Evolutionary conservation across 2,888 invertebrate species (phyloP).

Genomic region (Eilema sororculum): DNA sequence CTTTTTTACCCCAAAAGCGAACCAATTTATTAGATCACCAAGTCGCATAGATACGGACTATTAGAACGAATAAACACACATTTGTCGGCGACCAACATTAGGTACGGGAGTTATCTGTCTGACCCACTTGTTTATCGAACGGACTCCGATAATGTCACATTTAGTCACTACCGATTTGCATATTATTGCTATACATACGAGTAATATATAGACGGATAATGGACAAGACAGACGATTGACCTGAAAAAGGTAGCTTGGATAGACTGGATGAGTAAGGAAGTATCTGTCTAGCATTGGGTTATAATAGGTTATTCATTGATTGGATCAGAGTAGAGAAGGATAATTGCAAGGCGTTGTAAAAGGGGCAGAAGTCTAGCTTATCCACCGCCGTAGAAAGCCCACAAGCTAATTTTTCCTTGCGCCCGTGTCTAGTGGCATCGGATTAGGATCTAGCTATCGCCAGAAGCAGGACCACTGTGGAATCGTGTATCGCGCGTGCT

Average conservation of each 20-base stretch:
- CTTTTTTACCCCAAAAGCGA: neutral
- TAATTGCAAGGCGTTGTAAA: neutral
- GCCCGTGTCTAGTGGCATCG: neutral
- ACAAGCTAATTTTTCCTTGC: neutral
- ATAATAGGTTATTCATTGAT: no score
- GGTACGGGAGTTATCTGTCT: slow-evolving; percentile 48
- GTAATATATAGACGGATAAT: neutral
- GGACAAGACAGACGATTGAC: neutral
- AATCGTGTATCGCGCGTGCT: neutral
- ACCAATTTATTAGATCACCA: neutral
- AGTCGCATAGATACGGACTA: neutral
- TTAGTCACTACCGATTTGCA: slow-evolving; percentile 15
- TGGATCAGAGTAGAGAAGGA: no score
- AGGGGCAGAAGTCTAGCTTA: neutral
- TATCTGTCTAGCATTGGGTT: no score
- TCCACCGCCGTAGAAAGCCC: neutral
- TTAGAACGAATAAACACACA: neutral
- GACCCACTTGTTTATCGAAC: slow-evolving; percentile 55
- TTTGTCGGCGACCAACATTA: slow-evolving; percentile 6
- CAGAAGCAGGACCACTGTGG: neutral
- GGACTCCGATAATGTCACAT: slow-evolving; percentile 32
- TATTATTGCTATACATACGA: neutral
- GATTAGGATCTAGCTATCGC: neutral
- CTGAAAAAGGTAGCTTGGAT: no score
- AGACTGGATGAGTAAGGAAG: no score